phyloP scores from a whole-genome alignment of 2,797 vertebrate genomes.

The Oreonectes daqikongensis region DNA sequence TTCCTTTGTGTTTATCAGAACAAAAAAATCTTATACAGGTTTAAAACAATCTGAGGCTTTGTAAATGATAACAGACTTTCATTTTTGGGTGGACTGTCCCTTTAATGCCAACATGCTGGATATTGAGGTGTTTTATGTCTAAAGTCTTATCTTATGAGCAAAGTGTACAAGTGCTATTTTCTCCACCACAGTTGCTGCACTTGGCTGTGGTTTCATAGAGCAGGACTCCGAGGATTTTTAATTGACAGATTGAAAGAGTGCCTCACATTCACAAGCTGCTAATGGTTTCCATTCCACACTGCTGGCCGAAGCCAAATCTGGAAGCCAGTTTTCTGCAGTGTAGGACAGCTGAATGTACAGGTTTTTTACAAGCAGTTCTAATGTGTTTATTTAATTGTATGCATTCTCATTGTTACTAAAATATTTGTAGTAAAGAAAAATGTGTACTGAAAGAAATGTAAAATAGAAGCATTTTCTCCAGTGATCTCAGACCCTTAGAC shows the following conservation, averaged over 20 bases:
- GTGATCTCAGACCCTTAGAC: background rate
- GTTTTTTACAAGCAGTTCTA: background rate
- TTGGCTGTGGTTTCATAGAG: slow-evolving; percentile 55
- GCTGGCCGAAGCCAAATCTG: slow-evolving; percentile 37
- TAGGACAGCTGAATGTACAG: slow-evolving; percentile 15
- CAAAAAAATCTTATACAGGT: too few species aligned
- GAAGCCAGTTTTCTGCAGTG: slow-evolving; percentile 13
- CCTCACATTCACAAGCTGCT: slow-evolving; percentile 71
- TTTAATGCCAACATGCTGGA: too few species aligned
- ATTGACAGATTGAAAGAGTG: slow-evolving; percentile 65
- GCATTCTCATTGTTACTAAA: too few species aligned
- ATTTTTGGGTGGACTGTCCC: too few species aligned
- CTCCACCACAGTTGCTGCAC: slow-evolving; percentile 60
- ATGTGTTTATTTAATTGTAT: background rate
- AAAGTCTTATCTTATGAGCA: slow-evolving; percentile 50
- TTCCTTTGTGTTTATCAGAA: too few species aligned
- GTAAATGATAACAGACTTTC: too few species aligned
- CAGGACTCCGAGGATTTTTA: slow-evolving; percentile 57
- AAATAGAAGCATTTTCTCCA: background rate
- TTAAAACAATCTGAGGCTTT: too few species aligned
- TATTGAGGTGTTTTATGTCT: too few species aligned
- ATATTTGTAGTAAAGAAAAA: too few species aligned
- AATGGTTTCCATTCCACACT: slow-evolving; percentile 69
- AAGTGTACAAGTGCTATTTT: slow-evolving; percentile 49
- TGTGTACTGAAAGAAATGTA: background rate